Base-by-base conservation (phyloP, 2,113 vertebrate genomes). In the Lathamus discolor region DNA sequence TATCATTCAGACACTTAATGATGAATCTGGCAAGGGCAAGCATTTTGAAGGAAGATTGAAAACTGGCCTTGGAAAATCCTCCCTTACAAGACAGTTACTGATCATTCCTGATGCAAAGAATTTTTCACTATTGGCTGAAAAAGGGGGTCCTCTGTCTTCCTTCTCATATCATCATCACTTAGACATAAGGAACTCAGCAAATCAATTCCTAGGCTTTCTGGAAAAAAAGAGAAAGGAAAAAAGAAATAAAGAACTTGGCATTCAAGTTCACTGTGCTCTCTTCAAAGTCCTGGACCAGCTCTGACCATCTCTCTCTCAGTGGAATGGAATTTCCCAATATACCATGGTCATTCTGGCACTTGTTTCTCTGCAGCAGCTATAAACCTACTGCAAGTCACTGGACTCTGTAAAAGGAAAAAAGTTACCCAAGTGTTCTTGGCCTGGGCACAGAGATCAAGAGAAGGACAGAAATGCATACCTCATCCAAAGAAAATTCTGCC, bases 401-500 rank as follows among this genome's bases (percentile, higher is more conserved):
- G 66, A 51, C 37, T 76, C 61, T 68, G 20, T 89, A 91, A 77
- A 86, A 92, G 28, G 55, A 72, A 85, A 87, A 80, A 85, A 73
- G 17, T 51, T 41, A 75, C 70, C 67, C 76, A 66, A 61, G 25
- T 39, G 11, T 46, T 95, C 82, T 95, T 94, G 79, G 62, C 39
- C 68, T 86, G 72, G 66, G 52, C 41, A 46, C 11, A 44, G 43
- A 88, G 59, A 85, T 92, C 69, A 84, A 88, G 37, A 96, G 19
- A 84, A 52, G 76, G 73, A 77, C 73, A 95, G 79, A 96, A 96
- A 90, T 49, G 20, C 24, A 22, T 54, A 46, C 15, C n/a, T 69
- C 25, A 84, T 94, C 94, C 96, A 95, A 96, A 96, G 90, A 95
- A 97, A 97, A 91, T 92, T 90, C 86, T 93, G 66, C 70, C 76